A percentile compares a stretch with the other conserved stretches of the same genome.
Conservation (phyloP, 2,888 invertebrate genomes). For the Phengaris arion region DNA sequence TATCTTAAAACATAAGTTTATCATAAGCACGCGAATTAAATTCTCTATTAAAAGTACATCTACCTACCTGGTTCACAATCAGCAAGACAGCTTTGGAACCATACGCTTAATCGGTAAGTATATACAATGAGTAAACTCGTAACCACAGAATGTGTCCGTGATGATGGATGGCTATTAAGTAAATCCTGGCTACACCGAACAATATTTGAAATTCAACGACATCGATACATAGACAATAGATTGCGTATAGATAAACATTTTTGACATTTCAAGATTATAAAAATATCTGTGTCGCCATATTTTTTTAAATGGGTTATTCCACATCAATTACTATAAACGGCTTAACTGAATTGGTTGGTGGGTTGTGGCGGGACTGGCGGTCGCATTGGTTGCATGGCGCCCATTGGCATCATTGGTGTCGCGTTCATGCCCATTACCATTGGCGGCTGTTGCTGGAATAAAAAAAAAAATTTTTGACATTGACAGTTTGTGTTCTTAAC, state of each 20-base stretch:
- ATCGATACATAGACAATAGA: conserved; percentile 26
- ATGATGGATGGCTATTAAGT: conserved; percentile 38
- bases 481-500: background rate
- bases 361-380: conserved; percentile 66
- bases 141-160: conserved; percentile 30
- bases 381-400: conserved; percentile 59
- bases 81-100: conserved; percentile 34
- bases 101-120: conserved; percentile 32
- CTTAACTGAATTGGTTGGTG: conserved; percentile 74
- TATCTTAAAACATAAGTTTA: conserved; percentile 19
- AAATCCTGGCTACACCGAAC: conserved; percentile 30
- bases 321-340: conserved; percentile 33
- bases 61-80: conserved; percentile 38
- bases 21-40: conserved; percentile 20
- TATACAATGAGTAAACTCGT: conserved; percentile 33
- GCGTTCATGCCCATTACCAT: conserved; percentile 74
- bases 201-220: conserved; percentile 27
- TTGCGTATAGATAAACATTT: conserved; percentile 27
- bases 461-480: background rate
- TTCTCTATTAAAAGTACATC: conserved; percentile 28
- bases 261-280: conserved; percentile 23
- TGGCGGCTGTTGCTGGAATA: conserved; percentile 70
- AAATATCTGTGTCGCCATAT: conserved; percentile 24
- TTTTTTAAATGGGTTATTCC: conserved; percentile 13
- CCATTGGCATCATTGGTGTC: conserved; percentile 64